Conservation (phyloP, 2,113 vertebrate genomes). For the Furnarius figulus region DNA sequence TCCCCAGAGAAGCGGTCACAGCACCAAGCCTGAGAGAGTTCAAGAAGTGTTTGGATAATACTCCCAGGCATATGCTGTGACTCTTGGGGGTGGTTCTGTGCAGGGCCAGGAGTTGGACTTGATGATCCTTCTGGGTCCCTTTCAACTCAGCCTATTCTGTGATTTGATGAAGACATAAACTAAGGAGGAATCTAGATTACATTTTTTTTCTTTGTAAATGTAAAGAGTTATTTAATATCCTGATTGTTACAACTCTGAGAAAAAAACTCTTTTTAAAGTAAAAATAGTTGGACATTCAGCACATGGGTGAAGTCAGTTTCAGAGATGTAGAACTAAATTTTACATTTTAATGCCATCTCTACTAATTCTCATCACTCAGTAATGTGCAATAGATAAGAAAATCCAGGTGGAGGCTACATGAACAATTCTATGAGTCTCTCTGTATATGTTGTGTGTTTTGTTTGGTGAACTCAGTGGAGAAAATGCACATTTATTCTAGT, state of each 20-base stretch:
- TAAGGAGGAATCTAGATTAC: not conserved
- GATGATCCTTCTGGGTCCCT: not conserved
- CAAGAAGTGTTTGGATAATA: not conserved
- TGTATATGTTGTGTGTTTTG: not conserved
- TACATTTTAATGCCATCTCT: not conserved
- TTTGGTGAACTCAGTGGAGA: not conserved
- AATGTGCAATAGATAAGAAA: not conserved
- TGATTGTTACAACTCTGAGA: not conserved
- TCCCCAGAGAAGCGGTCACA: not conserved
- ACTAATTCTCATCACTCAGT: not conserved
- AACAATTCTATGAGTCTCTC: not conserved
- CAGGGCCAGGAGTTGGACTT: too few species aligned
- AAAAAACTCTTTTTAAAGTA: not conserved
- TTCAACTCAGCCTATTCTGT: not conserved
- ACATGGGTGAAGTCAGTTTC: not conserved
- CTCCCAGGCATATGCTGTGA: not conserved
- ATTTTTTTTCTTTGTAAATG: not conserved
- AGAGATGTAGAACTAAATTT: not conserved
- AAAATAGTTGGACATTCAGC: not conserved
- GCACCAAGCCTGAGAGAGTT: not conserved
- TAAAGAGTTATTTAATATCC: not conserved
- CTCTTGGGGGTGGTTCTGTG: not conserved
- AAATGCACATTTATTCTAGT: not conserved
- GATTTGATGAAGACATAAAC: not conserved
- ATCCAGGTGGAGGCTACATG: not conserved